Conservation (phyloP, 2,113 vertebrate genomes). For the Oreochromis niloticus region DNA sequence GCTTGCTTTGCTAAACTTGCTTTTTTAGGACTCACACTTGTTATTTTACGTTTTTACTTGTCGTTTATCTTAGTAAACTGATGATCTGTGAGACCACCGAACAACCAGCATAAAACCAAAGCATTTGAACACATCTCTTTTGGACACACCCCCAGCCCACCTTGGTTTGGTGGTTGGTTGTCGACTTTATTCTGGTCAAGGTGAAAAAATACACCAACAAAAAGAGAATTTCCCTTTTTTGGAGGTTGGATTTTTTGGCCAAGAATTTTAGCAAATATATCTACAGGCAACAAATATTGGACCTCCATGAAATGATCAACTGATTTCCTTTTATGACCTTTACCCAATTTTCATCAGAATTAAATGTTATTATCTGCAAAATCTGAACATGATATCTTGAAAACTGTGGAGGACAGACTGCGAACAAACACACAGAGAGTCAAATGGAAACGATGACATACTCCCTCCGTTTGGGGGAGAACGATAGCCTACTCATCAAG, state of each 20-base stretch:
- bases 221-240: neutral
- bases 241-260: neutral
- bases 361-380: neutral
- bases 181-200: fast-evolving
- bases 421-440: neutral
- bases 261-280: neutral
- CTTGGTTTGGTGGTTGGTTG: neutral
- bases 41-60: neutral
- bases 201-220: neutral
- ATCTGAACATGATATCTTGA: neutral
- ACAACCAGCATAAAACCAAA: neutral
- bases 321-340: neutral
- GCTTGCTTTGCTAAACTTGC: neutral
- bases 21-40: neutral
- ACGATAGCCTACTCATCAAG: neutral
- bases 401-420: neutral
- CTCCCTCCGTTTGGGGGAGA: neutral
- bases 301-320: neutral
- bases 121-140: neutral
- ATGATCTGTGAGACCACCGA: neutral
- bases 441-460: neutral
- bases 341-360: fast-evolving
- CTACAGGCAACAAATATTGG: neutral
- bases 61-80: neutral
- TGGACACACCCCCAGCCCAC: neutral